A percentile compares a stretch with the other conserved stretches of the same genome.
Evolutionary conservation across 2,113 vertebrate species (phyloP).

Genomic region (Tylochromis polylepis): DNA sequence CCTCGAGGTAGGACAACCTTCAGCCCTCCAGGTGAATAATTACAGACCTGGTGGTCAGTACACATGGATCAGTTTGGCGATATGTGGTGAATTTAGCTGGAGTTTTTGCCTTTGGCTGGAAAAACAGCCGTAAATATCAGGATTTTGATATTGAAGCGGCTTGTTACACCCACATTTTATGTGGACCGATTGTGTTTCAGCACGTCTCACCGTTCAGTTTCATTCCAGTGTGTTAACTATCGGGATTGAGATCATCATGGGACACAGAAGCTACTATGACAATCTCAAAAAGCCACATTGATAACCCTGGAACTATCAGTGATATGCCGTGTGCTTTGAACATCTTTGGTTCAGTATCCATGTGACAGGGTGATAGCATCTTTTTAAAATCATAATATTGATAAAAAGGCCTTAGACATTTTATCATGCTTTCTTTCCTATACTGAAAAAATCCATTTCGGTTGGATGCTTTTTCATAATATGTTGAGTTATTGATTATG

Average conservation of each 20-base stretch:
- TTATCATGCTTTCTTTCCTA: not conserved
- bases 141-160: not conserved
- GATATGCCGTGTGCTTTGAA: not conserved
- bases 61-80: not conserved
- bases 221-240: not conserved
- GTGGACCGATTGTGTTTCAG: not conserved
- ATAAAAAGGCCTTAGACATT: not conserved
- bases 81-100: not conserved
- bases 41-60: not conserved
- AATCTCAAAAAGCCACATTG: not conserved
- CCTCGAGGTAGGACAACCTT: slow-evolving; percentile 83
- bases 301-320: not conserved
- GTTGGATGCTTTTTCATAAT: not conserved
- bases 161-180: not conserved
- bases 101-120: not conserved
- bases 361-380: not conserved
- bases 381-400: not conserved
- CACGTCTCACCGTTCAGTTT: not conserved
- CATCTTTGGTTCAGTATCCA: not conserved
- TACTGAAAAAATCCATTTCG: not conserved
- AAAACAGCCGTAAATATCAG: not conserved
- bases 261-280: not conserved
- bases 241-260: not conserved
- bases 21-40: not conserved
- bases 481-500: not conserved